A percentile compares a stretch with the other conserved stretches of the same genome.
phyloP scores from a whole-genome alignment of 2,113 vertebrate species.

The Cynoglossus semilaevis region DNA sequence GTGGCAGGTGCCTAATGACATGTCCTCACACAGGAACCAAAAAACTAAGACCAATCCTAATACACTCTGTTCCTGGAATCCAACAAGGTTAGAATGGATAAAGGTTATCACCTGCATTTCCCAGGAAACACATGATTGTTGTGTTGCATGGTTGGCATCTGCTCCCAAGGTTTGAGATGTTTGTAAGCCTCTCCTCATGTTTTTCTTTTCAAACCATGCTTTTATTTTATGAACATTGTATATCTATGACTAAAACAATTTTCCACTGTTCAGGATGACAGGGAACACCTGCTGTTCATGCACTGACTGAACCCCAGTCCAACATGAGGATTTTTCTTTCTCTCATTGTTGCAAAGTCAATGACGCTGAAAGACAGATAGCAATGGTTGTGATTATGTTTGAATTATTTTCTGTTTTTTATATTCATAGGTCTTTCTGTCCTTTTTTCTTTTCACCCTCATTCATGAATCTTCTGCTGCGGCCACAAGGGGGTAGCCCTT shows the following conservation, averaged over 20 bases:
- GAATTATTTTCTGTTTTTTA: too few species aligned
- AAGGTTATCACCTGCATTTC: constrained; percentile 54
- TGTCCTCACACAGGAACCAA: constrained; percentile 7
- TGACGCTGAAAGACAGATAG: constrained; percentile 39
- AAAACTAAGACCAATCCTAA: constrained; percentile 5
- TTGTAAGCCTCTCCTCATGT: constrained; percentile 55
- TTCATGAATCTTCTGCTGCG: constrained; percentile 11
- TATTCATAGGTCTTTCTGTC: constrained; percentile 31
- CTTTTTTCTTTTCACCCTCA: constrained; percentile 15
- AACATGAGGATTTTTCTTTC: constrained; percentile 53
- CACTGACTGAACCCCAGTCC: constrained; percentile 42
- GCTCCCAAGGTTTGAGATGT: constrained; percentile 44
- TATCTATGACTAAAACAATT: constrained; percentile 57
- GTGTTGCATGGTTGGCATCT: constrained; percentile 60
- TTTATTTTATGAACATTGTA: constrained; percentile 56
- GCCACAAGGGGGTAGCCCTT: constrained; percentile 9
- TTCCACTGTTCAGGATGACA: constrained; percentile 62
- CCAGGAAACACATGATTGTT: constrained; percentile 63
- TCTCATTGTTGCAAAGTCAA: constrained; percentile 50
- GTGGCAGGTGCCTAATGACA: constrained; percentile 22
- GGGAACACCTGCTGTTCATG: constrained; percentile 62
- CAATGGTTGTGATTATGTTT: constrained; percentile 1
- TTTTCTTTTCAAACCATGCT: constrained; percentile 59
- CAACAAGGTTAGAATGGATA: constrained; percentile 41
- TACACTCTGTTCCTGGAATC: constrained; percentile 19